These are phyloP conservation scores for Thinocorus orbignyianus DNA, from an alignment of 2,113 vertebrate genomes.

Conservation along the genomic window DNA sequence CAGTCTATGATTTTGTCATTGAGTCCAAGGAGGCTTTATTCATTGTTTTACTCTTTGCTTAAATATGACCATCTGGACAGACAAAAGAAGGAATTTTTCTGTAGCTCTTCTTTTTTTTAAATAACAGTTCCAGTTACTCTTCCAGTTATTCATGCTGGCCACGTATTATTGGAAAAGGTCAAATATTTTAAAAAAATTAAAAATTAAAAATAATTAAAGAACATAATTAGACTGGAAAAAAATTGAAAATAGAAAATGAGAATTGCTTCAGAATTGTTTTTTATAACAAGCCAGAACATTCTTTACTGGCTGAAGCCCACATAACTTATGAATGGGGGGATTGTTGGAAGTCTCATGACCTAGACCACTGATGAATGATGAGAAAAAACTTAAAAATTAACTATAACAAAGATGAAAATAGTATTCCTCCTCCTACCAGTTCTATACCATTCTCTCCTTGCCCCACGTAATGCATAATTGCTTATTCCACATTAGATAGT, in stretches of 20 bases:
- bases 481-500: not conserved
- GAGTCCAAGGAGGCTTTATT: not conserved
- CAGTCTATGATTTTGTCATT: not conserved
- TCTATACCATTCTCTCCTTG: not conserved
- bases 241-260: not conserved
- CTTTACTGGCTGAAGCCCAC: not conserved
- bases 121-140: not conserved
- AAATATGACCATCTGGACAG: not conserved
- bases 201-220: not conserved
- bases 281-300: too few relatives aligned
- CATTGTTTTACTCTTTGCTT: constrained; percentile 6
- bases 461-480: not conserved
- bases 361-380: not conserved
- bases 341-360: not conserved
- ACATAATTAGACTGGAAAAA: not conserved
- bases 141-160: not conserved
- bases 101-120: not conserved
- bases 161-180: not conserved
- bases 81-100: not conserved
- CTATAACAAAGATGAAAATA: not conserved
- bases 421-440: not conserved
- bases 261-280: not conserved
- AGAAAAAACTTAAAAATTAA: not conserved
- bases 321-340: not conserved
- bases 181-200: not conserved